A percentile compares a stretch with the other conserved stretches of the same genome.
Evolutionary conservation across 2,797 vertebrate genomes (phyloP).

Genomic region (Gadopsis marmoratus): DNA sequence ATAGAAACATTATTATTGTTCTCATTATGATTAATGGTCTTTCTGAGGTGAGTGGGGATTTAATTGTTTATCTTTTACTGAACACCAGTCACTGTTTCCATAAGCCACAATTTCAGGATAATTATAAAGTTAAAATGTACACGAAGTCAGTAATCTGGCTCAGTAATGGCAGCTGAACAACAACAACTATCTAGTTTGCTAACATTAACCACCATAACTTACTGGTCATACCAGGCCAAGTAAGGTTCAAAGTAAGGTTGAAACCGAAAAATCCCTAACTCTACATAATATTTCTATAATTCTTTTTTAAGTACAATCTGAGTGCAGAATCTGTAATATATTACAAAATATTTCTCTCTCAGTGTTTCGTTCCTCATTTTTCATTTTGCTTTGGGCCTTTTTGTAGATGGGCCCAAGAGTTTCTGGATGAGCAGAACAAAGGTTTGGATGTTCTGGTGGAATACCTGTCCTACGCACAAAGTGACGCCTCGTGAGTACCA

Average conservation of each 20-base stretch:
- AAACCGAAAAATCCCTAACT: neutral
- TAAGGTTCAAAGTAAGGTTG: neutral
- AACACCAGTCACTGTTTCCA: neutral
- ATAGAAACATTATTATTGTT: neutral
- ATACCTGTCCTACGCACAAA: constrained; percentile 94
- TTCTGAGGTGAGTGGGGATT: neutral
- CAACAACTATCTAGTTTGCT: neutral
- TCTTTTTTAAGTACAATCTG: neutral
- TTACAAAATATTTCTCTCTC: neutral
- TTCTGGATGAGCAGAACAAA: constrained; percentile 94
- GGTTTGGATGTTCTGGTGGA: constrained; percentile 95
- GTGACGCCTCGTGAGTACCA: constrained; percentile 88
- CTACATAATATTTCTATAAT: neutral
- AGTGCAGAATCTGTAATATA: neutral
- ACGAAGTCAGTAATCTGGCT: neutral
- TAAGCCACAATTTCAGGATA: neutral
- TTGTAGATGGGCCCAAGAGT: constrained; percentile 96
- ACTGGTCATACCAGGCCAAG: neutral
- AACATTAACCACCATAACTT: neutral
- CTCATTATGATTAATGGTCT: neutral
- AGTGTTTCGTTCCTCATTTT: neutral
- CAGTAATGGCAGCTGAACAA: neutral
- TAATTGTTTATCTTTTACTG: neutral
- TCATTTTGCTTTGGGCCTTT: neutral
- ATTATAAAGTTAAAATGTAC: neutral